A percentile compares a stretch with the other conserved stretches of the same genome.
Conservation (phyloP, 1,140 invertebrate species). For the Drosophila triauraria region DNA sequence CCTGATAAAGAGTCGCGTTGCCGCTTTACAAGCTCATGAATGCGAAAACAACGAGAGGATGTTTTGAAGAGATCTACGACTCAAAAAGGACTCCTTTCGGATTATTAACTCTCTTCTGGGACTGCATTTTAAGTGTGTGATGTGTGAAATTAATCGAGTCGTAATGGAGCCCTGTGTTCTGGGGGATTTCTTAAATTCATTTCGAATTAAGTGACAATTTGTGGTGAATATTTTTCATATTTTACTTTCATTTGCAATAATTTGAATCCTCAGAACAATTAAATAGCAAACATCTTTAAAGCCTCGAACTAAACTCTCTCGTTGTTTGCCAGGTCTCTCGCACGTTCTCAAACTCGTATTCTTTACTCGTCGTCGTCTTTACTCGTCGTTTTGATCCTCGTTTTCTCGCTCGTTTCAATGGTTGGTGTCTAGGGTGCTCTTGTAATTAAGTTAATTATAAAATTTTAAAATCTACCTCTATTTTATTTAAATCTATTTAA, state of each 20-base stretch:
- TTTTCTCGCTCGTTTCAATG: not conserved
- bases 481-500: not conserved
- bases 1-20: constrained; percentile 12
- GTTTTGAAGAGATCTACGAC: constrained; percentile 19
- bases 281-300: too few relatives aligned
- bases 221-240: too few relatives aligned
- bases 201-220: too few relatives aligned
- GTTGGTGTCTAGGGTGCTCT: not conserved
- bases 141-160: not conserved
- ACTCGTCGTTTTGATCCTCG: not conserved
- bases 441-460: not conserved
- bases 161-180: too few relatives aligned
- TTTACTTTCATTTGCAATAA: too few relatives aligned
- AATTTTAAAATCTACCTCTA: not conserved
- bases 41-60: constrained; percentile 41
- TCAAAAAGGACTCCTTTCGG: constrained; percentile 6
- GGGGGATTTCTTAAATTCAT: too few relatives aligned
- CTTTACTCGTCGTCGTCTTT: not conserved
- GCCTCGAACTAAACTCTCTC: too few relatives aligned
- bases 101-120: constrained; percentile 2
- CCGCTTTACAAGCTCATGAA: constrained; percentile 41
- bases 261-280: too few relatives aligned
- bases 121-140: not conserved
- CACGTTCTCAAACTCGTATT: too few relatives aligned
- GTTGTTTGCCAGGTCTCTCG: too few relatives aligned